These are phyloP conservation scores for Tetramorium alpestre DNA, from an alignment of 1,140 invertebrate genomes.

Conservation along the genomic window DNA sequence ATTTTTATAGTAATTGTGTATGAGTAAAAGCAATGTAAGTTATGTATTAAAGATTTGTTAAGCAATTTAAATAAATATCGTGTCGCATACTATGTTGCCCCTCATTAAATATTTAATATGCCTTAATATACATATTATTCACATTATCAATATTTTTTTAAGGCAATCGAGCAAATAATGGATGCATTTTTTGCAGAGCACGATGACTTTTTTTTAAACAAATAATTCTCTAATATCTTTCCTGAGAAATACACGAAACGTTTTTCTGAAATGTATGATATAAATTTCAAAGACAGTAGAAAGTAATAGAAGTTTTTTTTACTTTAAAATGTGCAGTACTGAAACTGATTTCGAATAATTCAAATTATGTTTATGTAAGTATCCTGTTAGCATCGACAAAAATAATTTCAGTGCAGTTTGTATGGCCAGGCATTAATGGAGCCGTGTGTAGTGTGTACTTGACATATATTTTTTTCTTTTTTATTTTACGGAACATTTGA, in stretches of 20 bases:
- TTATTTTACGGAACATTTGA: neutral
- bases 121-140: neutral
- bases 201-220: neutral
- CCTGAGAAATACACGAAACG: neutral
- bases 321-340: neutral
- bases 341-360: neutral
- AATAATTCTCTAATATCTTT: neutral
- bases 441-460: too few species aligned
- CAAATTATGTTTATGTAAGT: too few species aligned
- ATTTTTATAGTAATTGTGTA: neutral
- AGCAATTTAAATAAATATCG: neutral
- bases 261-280: neutral
- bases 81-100: neutral
- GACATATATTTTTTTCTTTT: neutral
- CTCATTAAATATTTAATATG: neutral
- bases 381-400: neutral
- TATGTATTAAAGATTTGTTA: slow-evolving; percentile 3
- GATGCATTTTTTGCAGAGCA: slow-evolving; percentile 1
- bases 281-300: neutral
- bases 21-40: neutral
- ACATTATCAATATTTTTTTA: neutral
- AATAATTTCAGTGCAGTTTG: neutral
- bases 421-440: too few species aligned
- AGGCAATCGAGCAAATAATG: neutral
- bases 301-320: neutral